A percentile compares a stretch with the other conserved stretches of the same genome.
phyloP scores from a whole-genome alignment of 2,113 vertebrate species.

The Heptranchias perlo region DNA sequence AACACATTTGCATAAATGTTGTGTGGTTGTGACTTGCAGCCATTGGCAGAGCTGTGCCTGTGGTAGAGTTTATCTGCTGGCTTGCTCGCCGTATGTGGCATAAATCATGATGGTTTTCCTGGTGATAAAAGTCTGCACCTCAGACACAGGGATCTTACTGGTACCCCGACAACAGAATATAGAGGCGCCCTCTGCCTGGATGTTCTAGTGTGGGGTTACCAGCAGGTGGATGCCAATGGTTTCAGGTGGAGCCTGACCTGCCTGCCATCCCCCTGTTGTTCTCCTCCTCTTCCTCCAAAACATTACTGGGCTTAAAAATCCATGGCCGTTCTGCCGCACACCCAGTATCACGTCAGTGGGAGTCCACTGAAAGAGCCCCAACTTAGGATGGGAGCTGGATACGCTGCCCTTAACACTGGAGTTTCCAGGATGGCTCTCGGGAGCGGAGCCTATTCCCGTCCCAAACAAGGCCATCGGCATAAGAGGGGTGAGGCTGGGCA shows the following conservation, averaged over 20 bases:
- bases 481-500: too few species aligned
- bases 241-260: neutral
- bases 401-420: too few species aligned
- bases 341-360: too few species aligned
- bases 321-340: too few species aligned
- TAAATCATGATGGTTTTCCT: neutral
- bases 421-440: too few species aligned
- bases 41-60: neutral
- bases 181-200: neutral
- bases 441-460: too few species aligned
- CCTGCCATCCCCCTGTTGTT: too few species aligned
- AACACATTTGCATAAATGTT: neutral
- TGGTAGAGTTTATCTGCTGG: neutral
- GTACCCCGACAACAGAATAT: neutral
- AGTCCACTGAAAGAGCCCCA: neutral
- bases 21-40: neutral
- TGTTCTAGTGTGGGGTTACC: neutral
- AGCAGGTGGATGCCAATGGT: neutral
- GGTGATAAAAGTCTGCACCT: neutral
- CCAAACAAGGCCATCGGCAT: too few species aligned
- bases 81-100: neutral
- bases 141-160: neutral
- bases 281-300: neutral
- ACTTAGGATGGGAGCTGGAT: neutral
- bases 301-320: neutral